A percentile compares a stretch with the other conserved stretches of the same genome.
phyloP scores from a whole-genome alignment of 2,797 vertebrate genomes.

The Phrynocephalus guinanensis region DNA sequence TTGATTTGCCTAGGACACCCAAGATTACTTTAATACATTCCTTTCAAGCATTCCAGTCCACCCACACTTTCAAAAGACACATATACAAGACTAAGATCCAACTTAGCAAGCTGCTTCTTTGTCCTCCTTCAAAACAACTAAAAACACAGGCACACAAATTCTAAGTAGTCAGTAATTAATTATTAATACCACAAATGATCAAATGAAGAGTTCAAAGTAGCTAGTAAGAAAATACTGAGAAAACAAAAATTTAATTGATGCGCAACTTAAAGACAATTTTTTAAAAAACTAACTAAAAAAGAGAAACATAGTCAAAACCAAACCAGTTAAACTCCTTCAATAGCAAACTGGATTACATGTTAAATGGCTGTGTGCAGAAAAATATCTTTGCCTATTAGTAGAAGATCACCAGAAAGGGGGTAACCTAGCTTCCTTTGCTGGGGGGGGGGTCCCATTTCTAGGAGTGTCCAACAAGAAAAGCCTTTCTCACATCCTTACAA shows the following conservation, averaged over 20 bases:
- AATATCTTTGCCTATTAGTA: not conserved
- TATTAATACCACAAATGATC: not conserved
- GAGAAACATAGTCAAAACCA: not conserved
- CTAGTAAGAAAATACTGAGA: not conserved
- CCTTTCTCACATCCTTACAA: not conserved
- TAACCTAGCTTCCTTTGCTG: not conserved
- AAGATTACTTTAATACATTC: not conserved
- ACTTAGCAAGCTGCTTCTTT: not conserved
- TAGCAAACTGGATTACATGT: not conserved
- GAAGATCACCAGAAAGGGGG: not conserved
- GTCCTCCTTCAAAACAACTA: not conserved
- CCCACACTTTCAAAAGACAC: not conserved
- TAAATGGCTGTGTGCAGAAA: not conserved
- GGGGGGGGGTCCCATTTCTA: too few species aligned
- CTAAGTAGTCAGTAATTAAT: not conserved
- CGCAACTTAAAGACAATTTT: not conserved
- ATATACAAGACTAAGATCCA: not conserved
- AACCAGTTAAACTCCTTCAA: not conserved
- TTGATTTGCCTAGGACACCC: not conserved
- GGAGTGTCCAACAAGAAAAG: not conserved
- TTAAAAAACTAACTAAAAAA: not conserved
- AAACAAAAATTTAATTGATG: not conserved
- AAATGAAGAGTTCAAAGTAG: not conserved
- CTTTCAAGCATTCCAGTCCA: not conserved
- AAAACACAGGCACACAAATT: not conserved